A percentile compares a stretch with the other conserved stretches of the same genome.
These are phyloP conservation scores for Microcebus murinus DNA, from an alignment of 2,113 vertebrate genomes.

Conservation along the genomic window DNA sequence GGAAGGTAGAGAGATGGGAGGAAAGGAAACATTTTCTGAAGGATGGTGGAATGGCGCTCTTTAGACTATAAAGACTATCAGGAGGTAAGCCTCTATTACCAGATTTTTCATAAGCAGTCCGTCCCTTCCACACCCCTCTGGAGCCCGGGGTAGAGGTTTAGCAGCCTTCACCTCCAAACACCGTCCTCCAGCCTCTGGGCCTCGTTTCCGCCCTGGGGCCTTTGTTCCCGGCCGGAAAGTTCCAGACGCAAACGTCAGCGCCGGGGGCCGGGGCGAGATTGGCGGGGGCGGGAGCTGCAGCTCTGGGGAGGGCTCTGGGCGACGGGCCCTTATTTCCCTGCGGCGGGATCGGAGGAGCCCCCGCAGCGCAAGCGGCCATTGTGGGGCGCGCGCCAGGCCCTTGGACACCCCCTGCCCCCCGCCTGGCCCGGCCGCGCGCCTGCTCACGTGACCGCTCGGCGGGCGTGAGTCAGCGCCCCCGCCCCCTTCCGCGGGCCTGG, in stretches of 20 bases:
- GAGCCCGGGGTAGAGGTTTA: rapidly evolving
- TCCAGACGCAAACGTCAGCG: not conserved
- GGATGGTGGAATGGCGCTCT: not conserved
- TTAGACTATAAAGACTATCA: not conserved
- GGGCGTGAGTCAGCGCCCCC: not conserved
- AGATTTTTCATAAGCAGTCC: not conserved
- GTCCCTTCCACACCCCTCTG: not conserved
- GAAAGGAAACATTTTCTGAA: not conserved
- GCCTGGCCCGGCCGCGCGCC: not conserved
- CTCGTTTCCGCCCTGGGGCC: not conserved
- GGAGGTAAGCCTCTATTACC: not conserved
- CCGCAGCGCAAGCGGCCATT: not conserved
- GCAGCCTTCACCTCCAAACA: rapidly evolving
- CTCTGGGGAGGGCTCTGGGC: not conserved
- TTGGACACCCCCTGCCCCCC: not conserved
- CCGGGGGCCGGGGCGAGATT: not conserved
- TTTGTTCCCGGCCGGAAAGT: not conserved
- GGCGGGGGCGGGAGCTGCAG: not conserved
- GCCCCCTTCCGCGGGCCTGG: not conserved
- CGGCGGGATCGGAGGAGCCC: rapidly evolving
- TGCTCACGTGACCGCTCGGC: not conserved
- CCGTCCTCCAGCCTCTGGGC: not conserved
- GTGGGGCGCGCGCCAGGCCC: not conserved
- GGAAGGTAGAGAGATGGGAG: not conserved
- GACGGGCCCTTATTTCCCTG: rapidly evolving